A percentile compares a stretch with the other conserved stretches of the same genome.
These are phyloP conservation scores for Caenorhabditis sp. DNA, from an alignment of 2,888 invertebrate species.

Conservation along the genomic window DNA sequence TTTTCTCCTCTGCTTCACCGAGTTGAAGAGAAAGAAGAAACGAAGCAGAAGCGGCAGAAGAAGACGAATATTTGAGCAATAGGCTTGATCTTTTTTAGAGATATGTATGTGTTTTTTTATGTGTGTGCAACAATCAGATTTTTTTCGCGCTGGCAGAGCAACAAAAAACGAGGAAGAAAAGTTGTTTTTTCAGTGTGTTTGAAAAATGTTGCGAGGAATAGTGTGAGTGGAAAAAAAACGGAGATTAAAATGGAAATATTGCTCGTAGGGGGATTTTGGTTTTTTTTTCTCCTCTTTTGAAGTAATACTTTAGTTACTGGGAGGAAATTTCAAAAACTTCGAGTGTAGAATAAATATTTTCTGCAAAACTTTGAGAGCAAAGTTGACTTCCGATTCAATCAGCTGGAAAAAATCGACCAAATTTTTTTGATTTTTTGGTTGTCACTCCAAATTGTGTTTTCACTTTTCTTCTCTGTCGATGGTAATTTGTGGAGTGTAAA, in stretches of 20 bases:
- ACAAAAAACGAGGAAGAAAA: too few relatives aligned
- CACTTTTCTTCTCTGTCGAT: conserved; percentile 21
- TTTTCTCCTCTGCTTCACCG: not conserved
- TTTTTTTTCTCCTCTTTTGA: not conserved
- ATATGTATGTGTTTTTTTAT: not conserved
- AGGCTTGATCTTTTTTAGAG: not conserved
- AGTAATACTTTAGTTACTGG: not conserved
- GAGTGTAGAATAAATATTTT: not conserved
- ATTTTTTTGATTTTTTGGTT: conserved; percentile 21
- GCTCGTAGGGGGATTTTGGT: not conserved
- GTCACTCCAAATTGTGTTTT: not conserved
- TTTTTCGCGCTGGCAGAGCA: not conserved
- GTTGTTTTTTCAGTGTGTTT: not conserved
- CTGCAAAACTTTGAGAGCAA: not conserved
- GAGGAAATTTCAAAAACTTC: not conserved
- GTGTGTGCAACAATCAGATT: not conserved
- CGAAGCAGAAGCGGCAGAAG: too few relatives aligned
- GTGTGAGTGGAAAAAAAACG: not conserved
- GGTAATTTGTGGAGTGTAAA: conserved; percentile 28
- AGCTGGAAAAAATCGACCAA: conserved; percentile 2
- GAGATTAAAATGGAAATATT: not conserved
- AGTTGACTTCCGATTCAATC: conserved; percentile 2
- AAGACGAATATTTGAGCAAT: too few relatives aligned
- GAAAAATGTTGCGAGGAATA: not conserved
- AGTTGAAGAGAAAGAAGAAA: not conserved